A percentile compares a stretch with the other conserved stretches of the same genome.
Evolutionary conservation across 1,140 invertebrate species (phyloP).

Genomic region (Maniola jurtina): DNA sequence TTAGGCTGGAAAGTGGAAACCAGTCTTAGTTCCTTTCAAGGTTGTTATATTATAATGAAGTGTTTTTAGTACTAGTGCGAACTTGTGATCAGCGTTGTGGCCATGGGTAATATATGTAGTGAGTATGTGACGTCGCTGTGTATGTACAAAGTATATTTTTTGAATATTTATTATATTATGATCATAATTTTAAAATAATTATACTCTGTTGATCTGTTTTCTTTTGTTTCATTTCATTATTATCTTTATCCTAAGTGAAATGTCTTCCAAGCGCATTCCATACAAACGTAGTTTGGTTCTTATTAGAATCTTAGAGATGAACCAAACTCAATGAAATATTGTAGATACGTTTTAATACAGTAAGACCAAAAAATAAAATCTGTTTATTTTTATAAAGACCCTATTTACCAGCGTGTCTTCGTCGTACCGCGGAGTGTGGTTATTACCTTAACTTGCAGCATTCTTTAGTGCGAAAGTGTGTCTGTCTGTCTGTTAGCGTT

Average conservation of each 20-base stretch:
- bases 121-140: constrained; percentile 27
- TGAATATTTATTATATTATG: constrained; percentile 55
- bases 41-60: not conserved
- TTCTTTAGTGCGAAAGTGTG: no score
- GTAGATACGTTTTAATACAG: no score
- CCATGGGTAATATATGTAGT: constrained; percentile 15
- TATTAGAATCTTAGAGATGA: not conserved
- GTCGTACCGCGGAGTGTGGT: no score
- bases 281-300: not conserved
- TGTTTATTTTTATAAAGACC: no score
- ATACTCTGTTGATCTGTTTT: constrained; percentile 63
- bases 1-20: no score
- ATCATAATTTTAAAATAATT: constrained; percentile 36
- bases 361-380: no score
- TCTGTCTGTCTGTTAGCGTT: no score
- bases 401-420: no score
- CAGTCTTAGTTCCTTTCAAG: no score
- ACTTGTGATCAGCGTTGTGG: constrained; percentile 29
- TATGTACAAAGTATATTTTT: constrained; percentile 63
- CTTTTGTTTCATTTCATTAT: constrained; percentile 45
- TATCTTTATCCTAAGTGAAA: not conserved
- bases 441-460: no score
- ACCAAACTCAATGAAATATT: no score
- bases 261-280: no score
- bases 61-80: constrained; percentile 11